Conservation (phyloP, 2,113 vertebrate genomes). For the Etia nguti region DNA sequence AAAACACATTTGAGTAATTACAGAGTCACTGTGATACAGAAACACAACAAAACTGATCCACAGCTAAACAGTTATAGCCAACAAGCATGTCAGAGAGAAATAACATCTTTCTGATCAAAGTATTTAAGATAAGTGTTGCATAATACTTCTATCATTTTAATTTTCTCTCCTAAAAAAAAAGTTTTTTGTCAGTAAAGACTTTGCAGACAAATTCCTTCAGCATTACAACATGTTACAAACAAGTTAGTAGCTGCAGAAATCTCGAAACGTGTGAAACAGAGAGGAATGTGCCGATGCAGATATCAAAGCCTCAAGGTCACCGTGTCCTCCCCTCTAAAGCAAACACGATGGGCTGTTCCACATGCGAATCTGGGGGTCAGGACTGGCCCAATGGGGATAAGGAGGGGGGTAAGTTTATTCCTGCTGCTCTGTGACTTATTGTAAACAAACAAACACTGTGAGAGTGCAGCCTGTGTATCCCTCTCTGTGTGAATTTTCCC, state of each 20-base stretch:
- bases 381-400: not conserved
- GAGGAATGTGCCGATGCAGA: slow-evolving; percentile 7
- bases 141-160: not conserved
- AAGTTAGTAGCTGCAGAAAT: not conserved
- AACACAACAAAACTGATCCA: not conserved
- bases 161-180: not conserved
- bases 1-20: not conserved
- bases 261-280: not conserved
- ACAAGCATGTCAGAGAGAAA: not conserved
- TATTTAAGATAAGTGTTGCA: not conserved
- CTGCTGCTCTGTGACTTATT: slow-evolving; percentile 5
- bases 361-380: not conserved
- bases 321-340: not conserved
- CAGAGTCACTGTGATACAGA: not conserved
- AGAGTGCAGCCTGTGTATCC: not conserved
- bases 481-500: not conserved
- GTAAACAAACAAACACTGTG: slow-evolving; percentile 27
- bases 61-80: not conserved
- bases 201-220: not conserved
- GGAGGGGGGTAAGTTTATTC: slow-evolving; percentile 35
- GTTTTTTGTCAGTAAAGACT: not conserved
- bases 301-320: slow-evolving; percentile 44
- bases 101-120: not conserved
- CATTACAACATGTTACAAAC: fast-evolving
- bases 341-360: slow-evolving; percentile 25